Evolutionary conservation across 2,113 vertebrate genomes (phyloP).

Genomic region (Fregetta grallaria): DNA sequence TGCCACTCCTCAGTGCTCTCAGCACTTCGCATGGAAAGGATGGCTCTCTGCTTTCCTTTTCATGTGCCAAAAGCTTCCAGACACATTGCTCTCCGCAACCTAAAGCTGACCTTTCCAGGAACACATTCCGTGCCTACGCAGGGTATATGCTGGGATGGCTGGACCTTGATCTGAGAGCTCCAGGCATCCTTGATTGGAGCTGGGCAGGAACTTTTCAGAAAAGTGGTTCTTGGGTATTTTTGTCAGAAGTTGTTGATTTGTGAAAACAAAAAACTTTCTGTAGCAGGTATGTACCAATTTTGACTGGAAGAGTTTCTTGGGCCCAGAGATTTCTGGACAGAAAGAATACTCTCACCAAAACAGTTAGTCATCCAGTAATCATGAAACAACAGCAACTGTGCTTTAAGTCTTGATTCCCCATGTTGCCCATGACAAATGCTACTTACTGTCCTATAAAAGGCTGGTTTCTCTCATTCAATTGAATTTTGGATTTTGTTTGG

Average conservation of each 20-base stretch:
- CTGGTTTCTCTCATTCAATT: background rate
- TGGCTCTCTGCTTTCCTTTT: background rate
- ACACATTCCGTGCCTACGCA: accelerated
- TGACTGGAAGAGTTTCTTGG: background rate
- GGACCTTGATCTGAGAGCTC: background rate
- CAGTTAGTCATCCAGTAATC: background rate
- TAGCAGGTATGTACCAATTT: background rate
- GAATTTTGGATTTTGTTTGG: background rate
- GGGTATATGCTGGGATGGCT: background rate
- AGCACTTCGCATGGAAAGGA: background rate
- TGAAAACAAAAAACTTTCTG: background rate
- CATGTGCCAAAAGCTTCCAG: background rate
- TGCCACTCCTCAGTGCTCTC: background rate
- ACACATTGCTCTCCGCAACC: background rate
- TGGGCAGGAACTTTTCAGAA: background rate
- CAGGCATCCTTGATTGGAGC: background rate
- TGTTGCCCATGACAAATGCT: background rate
- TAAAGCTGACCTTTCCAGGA: background rate
- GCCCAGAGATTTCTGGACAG: background rate
- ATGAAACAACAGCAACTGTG: background rate
- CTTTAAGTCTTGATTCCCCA: background rate
- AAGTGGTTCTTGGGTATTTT: background rate
- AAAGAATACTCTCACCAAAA: background rate
- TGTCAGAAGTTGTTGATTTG: background rate
- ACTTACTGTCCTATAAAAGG: background rate